Conservation (phyloP, 2,888 invertebrate species). For the Cerceris rybyensis region DNA sequence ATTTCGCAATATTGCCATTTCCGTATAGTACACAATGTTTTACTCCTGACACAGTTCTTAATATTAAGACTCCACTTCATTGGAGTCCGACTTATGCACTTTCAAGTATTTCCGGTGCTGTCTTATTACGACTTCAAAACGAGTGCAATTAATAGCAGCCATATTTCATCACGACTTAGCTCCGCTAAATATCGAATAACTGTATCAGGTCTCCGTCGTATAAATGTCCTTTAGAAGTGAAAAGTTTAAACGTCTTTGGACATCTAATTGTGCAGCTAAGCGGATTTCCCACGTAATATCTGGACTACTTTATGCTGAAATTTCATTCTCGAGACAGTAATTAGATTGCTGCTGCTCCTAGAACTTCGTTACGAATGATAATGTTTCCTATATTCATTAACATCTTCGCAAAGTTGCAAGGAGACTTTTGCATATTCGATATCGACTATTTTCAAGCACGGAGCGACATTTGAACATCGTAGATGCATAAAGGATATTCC, state of each 20-base stretch:
- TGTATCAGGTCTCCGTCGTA: conserved; percentile 15
- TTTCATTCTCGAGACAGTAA: conserved; percentile 27
- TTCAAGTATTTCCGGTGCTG: neutral
- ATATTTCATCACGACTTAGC: conserved; percentile 32
- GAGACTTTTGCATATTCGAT: no score
- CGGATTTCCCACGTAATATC: conserved; percentile 40
- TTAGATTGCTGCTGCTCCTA: conserved; percentile 6
- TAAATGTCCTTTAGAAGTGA: conserved; percentile 29
- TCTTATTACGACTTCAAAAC: conserved; percentile 26
- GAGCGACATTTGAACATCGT: no score
- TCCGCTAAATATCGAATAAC: conserved; percentile 43
- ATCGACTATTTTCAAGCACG: no score
- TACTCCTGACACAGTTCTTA: conserved; percentile 2
- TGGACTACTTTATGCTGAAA: conserved; percentile 30
- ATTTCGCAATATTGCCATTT: no score
- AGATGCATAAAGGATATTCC: no score
- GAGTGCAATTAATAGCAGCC: conserved; percentile 35
- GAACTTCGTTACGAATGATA: no score
- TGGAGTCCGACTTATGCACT: neutral
- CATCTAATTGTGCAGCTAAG: conserved; percentile 44
- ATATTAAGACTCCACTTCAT: conserved; percentile 4
- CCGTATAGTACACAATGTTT: no score
- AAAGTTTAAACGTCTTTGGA: conserved; percentile 43
- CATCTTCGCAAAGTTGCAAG: no score
- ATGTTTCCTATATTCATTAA: no score